Percentiles rank a stretch among this genome's conserved stretches.
phyloP scores from a whole-genome alignment of 1,140 invertebrate genomes.

The Apis mellifera region DNA sequence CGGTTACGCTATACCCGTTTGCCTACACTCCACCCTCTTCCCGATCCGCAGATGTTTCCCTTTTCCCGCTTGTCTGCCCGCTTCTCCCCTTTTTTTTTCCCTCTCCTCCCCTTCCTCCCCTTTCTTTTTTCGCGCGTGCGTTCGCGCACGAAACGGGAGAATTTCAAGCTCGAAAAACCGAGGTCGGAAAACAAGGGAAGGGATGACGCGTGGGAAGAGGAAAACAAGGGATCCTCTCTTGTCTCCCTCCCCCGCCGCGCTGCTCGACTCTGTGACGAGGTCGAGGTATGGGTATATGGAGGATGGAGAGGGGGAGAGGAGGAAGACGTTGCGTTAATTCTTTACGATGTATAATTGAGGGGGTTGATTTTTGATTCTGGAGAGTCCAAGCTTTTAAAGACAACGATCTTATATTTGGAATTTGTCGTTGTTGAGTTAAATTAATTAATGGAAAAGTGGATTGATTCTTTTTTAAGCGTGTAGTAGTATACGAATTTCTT shows the following conservation, averaged over 20 bases:
- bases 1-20: conserved; percentile 19
- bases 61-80: neutral
- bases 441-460: too few relatives aligned
- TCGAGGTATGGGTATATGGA: neutral
- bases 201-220: too few relatives aligned
- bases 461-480: too few relatives aligned
- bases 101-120: neutral
- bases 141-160: neutral
- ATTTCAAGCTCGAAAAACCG: neutral
- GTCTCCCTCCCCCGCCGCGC: neutral
- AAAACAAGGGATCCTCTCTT: neutral
- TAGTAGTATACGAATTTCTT: too few relatives aligned
- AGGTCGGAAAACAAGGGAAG: neutral
- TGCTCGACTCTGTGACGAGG: conserved; percentile 20
- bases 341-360: too few relatives aligned
- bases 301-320: too few relatives aligned
- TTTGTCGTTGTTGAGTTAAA: too few relatives aligned
- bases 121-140: neutral
- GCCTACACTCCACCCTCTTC: conserved; percentile 32
- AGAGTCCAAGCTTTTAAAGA: too few relatives aligned
- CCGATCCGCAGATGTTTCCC: conserved; percentile 48
- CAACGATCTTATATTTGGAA: too few relatives aligned
- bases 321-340: too few relatives aligned
- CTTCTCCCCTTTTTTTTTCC: neutral
- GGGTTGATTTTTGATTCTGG: too few relatives aligned